Conservation (phyloP, 35 echinoderm and acorn worm genomes). For the Apostichopus parvimensis region DNA sequence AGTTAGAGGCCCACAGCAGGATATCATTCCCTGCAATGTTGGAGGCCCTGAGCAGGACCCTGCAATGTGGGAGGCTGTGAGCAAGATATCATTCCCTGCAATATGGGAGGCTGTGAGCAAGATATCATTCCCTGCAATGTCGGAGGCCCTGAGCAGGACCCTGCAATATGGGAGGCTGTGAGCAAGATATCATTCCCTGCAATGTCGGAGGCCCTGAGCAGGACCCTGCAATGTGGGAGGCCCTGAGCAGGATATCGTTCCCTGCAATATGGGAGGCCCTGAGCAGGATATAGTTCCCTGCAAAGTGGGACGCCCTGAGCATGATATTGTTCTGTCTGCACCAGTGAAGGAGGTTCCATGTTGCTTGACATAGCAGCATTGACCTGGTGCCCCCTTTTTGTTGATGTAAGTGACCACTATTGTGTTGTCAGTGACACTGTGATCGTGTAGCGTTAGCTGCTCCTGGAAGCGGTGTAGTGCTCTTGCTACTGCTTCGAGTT, state of each 20-base stretch:
- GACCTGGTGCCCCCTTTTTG: background rate
- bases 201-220: too few species aligned
- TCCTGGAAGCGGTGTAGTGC: too few species aligned
- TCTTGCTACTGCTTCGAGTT: too few species aligned
- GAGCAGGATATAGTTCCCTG: background rate
- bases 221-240: too few species aligned
- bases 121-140: background rate
- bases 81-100: background rate
- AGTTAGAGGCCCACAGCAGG: too few species aligned
- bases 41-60: too few species aligned
- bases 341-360: background rate
- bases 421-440: background rate
- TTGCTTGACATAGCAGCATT: background rate
- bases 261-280: too few species aligned
- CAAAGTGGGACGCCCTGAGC: slow-evolving; percentile 19
- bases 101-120: slow-evolving; percentile 12
- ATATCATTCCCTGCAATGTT: too few species aligned
- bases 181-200: background rate
- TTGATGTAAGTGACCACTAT: background rate
- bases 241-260: too few species aligned
- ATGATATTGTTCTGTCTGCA: background rate
- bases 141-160: background rate
- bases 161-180: slow-evolving; percentile 6
- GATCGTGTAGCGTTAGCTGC: too few species aligned
- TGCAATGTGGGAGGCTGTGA: too few species aligned